Percentiles rank a stretch among this genome's conserved stretches.
phyloP scores from a whole-genome alignment of 2,888 invertebrate species.

The Philonicus albiceps region DNA sequence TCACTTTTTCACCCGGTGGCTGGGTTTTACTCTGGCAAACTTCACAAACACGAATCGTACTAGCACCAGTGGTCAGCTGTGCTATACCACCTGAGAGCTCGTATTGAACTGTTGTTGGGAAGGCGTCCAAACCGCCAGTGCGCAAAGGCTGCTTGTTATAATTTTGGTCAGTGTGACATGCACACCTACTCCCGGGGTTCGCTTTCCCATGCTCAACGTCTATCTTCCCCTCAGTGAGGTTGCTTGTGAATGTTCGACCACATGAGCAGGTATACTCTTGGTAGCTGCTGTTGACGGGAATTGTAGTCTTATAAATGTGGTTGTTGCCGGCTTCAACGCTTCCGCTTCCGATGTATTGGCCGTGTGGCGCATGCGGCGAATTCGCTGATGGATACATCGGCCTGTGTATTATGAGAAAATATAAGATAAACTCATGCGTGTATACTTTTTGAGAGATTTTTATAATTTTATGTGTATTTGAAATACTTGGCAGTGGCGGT shows the following conservation, averaged over 20 bases:
- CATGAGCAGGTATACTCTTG: neutral
- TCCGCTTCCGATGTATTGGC: slow-evolving; percentile 31
- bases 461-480: neutral
- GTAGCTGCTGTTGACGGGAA: slow-evolving; percentile 55
- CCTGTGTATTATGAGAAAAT: neutral
- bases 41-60: neutral
- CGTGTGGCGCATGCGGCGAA: slow-evolving; percentile 43
- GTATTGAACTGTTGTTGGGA: slow-evolving; percentile 58
- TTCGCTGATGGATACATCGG: slow-evolving; percentile 41
- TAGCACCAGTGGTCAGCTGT: slow-evolving; percentile 49
- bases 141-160: neutral
- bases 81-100: slow-evolving; percentile 59
- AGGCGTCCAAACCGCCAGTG: neutral
- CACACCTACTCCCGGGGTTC: neutral
- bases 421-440: neutral
- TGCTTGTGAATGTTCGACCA: neutral
- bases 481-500: neutral
- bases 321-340: slow-evolving; percentile 45
- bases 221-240: neutral
- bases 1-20: neutral
- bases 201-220: neutral
- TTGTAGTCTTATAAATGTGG: slow-evolving; percentile 58
- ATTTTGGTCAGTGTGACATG: neutral
- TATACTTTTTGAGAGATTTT: neutral
- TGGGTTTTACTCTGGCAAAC: neutral